phyloP scores from a whole-genome alignment of 2,888 invertebrate species.

The Morpho deidamia region DNA sequence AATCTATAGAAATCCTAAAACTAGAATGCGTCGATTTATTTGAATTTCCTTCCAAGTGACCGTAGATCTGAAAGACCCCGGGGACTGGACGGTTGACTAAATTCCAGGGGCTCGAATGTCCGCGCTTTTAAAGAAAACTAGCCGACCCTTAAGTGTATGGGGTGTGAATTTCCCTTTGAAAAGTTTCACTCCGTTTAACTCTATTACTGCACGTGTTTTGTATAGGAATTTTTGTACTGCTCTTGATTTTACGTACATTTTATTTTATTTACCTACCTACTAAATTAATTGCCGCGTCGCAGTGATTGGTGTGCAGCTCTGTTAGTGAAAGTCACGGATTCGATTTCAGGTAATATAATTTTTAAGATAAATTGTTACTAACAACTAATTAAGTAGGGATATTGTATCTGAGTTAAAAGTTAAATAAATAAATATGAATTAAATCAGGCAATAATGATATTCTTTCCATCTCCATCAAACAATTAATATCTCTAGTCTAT shows the following conservation, averaged over 20 bases:
- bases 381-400: too few species aligned
- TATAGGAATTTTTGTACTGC: conserved; percentile 16
- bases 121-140: conserved; percentile 66
- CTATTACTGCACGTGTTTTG: conserved; percentile 23
- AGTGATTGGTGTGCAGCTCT: too few species aligned
- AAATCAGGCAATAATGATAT: too few species aligned
- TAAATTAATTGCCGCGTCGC: too few species aligned
- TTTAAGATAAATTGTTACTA: too few species aligned
- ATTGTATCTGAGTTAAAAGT: too few species aligned
- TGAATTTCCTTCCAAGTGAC: conserved; percentile 56
- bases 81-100: conserved; percentile 69
- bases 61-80: conserved; percentile 48
- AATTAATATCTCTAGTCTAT: too few species aligned
- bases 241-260: conserved; percentile 20
- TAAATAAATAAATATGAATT: too few species aligned
- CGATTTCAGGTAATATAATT: too few species aligned
- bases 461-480: too few species aligned
- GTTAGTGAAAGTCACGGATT: too few species aligned
- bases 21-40: conserved; percentile 46
- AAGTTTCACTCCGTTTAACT: conserved; percentile 32
- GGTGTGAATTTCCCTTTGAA: conserved; percentile 66
- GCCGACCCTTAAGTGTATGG: conserved; percentile 50
- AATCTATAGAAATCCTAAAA: conserved; percentile 9
- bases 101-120: conserved; percentile 63
- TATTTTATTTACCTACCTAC: too few species aligned